A percentile compares a stretch with the other conserved stretches of the same genome.
These are phyloP conservation scores for Chrysoperla carnea DNA, from an alignment of 1,140 invertebrate species.

Conservation along the genomic window DNA sequence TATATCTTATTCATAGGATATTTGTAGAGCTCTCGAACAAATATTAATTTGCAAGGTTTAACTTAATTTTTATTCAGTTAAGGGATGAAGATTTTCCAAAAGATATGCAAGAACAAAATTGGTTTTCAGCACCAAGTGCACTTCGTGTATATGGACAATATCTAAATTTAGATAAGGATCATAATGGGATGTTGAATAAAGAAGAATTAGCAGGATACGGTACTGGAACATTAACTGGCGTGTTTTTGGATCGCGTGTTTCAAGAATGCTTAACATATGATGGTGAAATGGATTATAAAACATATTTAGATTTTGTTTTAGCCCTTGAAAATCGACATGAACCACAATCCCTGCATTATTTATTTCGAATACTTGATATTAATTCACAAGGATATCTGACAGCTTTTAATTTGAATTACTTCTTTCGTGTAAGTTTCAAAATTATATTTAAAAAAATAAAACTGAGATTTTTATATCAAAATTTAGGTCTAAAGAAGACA, in stretches of 20 bases:
- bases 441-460: background rate
- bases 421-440: slow-evolving; percentile 55
- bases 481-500: no score
- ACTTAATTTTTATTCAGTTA: slow-evolving; percentile 28
- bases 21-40: no score
- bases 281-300: slow-evolving; percentile 97
- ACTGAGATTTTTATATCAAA: no score
- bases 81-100: slow-evolving; percentile 70
- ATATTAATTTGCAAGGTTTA: no score
- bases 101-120: slow-evolving; percentile 76
- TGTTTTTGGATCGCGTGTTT: slow-evolving; percentile 86
- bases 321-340: slow-evolving; percentile 86
- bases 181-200: slow-evolving; percentile 90
- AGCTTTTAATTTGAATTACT: slow-evolving; percentile 81
- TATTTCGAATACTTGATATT: slow-evolving; percentile 86
- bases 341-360: slow-evolving; percentile 77
- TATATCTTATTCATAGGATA: background rate
- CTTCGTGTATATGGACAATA: slow-evolving; percentile 84
- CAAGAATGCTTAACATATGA: slow-evolving; percentile 91
- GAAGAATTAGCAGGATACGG: slow-evolving; percentile 78
- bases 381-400: slow-evolving; percentile 76
- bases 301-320: slow-evolving; percentile 86
- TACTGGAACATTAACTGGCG: slow-evolving; percentile 75
- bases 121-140: slow-evolving; percentile 86
- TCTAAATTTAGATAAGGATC: slow-evolving; percentile 82